Evolutionary conservation across 1,140 invertebrate species (phyloP), one percentile per base, ranked within the genome.

Genomic region (Neotoxoptera formosana): DNA sequence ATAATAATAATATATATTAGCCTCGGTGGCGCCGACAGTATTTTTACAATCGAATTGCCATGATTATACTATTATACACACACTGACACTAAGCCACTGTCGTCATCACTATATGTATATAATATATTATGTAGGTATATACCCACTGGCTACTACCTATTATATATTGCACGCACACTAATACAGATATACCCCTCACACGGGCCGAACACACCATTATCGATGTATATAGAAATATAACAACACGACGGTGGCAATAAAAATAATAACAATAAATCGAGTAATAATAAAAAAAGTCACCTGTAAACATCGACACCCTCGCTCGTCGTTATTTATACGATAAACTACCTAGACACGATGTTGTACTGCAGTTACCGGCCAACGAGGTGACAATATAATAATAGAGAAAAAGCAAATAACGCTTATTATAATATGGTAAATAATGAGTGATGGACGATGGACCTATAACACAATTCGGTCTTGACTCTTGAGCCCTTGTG

Each of bases 191-290:
- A n/a, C 60, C n/a, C 60, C 30, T 76, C 30, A 20, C n/a, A 6
- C 17, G n/a, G 60, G n/a, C n/a, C 30, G 60, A 76, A 76, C 30
- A 34, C n/a, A 17, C n/a, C 30, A 9, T 30, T 76, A n/a, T 76
- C 30, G 25, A 20, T 34, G n/a, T 76, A 30, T 76, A 76, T 4
- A n/a, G 60, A 76, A 76, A 76, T 76, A 76, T 76, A 76, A 76
- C 60, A 76, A n/a, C 60, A 76, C 14, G 17, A 76, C 60, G 17
- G 60, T n/a, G n/a, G 60, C 60, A 76, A 76, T 76, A 76, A 76
- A 76, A 76, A 76, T 76, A 76, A 76, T 76, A 76, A 76, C 60
- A 76, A 76, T n/a, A 76, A 76, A n/a, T 76, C 30, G n/a, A 76
- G 14, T n/a, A 76, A 76, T 76, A 76, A 83, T n/a, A n/a, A 34